phyloP scores from a whole-genome alignment of 2,113 vertebrate species.

The Ammodramus savannarum region DNA sequence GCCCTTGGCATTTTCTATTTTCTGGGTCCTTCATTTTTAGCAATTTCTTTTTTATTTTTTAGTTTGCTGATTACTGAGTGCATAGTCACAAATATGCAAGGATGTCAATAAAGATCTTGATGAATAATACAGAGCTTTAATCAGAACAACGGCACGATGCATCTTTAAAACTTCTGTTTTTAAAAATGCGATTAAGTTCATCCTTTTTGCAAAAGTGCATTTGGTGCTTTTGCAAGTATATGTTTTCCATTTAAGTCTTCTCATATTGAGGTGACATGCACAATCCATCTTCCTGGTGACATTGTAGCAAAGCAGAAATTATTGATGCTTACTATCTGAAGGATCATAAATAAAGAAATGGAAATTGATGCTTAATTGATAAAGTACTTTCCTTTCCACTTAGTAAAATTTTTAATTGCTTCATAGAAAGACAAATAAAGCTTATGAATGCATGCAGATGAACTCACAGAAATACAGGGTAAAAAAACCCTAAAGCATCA shows the following conservation, averaged over 20 bases:
- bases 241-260: constrained; percentile 88
- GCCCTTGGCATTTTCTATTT: background rate
- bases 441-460: background rate
- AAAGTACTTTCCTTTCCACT: constrained; percentile 78
- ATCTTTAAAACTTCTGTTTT: constrained; percentile 16
- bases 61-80: constrained; percentile 46
- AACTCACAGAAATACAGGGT: background rate
- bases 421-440: background rate
- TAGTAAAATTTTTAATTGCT: constrained; percentile 50
- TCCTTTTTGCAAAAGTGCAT: constrained; percentile 72
- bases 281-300: constrained; percentile 88
- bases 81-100: background rate
- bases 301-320: constrained; percentile 82
- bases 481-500: background rate
- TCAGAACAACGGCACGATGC: background rate
- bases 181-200: constrained; percentile 10
- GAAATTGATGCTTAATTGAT: constrained; percentile 89
- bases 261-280: constrained; percentile 77
- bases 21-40: background rate
- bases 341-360: constrained; percentile 87
- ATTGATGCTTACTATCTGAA: constrained; percentile 84
- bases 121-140: background rate
- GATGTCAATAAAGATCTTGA: background rate
- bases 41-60: background rate
- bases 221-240: constrained; percentile 79